These are phyloP conservation scores for Iguana delicatissima DNA, from an alignment of 2,797 vertebrate species.

Conservation along the genomic window DNA sequence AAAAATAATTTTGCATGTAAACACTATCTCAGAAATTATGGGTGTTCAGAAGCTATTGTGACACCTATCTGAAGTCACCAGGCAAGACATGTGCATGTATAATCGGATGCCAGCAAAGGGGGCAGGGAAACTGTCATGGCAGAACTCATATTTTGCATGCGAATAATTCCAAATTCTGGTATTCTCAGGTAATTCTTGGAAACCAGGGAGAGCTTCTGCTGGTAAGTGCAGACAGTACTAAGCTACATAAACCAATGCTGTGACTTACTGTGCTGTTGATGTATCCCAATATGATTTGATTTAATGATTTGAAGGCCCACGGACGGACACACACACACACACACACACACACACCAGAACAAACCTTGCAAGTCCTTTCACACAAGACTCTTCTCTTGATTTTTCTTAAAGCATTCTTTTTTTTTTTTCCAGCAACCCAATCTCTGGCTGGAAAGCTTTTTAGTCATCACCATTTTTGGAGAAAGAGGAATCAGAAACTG, in stretches of 20 bases:
- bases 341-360: too few relatives aligned
- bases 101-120: not conserved
- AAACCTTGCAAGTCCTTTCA: too few relatives aligned
- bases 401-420: too few relatives aligned
- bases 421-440: too few relatives aligned
- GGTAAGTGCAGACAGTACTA: not conserved
- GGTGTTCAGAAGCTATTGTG: constrained; percentile 57
- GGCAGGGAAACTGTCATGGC: rapidly evolving
- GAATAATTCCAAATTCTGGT: not conserved
- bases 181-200: not conserved
- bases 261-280: too few relatives aligned
- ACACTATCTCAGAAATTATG: constrained; percentile 55
- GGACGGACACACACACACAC: too few relatives aligned
- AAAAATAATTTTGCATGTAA: constrained; percentile 43
- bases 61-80: constrained; percentile 52
- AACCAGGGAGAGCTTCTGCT: not conserved
- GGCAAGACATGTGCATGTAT: constrained; percentile 15
- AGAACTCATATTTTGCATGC: not conserved
- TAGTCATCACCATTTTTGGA: too few relatives aligned
- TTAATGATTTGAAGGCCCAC: too few relatives aligned
- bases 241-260: not conserved
- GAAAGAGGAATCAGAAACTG: too few relatives aligned
- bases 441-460: too few relatives aligned
- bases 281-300: too few relatives aligned
- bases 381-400: too few relatives aligned